Conservation (phyloP, 2,888 invertebrate species). For the Lepidocyrtinus sp. region DNA sequence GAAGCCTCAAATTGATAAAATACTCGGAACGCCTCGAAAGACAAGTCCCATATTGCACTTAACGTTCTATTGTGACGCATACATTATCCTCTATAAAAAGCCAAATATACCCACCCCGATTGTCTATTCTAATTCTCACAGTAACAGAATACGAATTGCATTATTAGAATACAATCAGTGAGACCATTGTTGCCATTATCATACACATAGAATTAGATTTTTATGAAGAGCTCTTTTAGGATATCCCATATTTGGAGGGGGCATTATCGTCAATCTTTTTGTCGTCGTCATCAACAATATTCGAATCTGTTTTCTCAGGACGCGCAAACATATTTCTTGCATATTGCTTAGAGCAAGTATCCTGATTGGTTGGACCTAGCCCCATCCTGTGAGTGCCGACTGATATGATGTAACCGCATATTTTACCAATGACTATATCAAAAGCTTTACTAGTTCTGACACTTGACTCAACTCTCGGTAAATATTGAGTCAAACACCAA, state of each 20-base stretch:
- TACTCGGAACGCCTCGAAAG: background rate
- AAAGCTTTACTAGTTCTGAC: background rate
- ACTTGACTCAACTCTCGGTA: background rate
- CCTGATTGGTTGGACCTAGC: constrained; percentile 21
- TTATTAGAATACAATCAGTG: constrained; percentile 29
- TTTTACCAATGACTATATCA: background rate
- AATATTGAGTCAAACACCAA: background rate
- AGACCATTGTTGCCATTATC: constrained; percentile 46
- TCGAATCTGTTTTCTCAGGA: background rate
- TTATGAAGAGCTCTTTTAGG: constrained; percentile 24
- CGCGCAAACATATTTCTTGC: background rate
- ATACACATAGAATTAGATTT: background rate
- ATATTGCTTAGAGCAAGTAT: background rate
- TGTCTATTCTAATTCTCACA: constrained; percentile 23
- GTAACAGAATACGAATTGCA: constrained; percentile 12
- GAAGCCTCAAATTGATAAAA: background rate
- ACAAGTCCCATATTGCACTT: constrained; percentile 22
- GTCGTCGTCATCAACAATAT: background rate
- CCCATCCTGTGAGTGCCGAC: background rate
- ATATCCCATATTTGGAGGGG: constrained; percentile 43
- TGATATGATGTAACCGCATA: constrained; percentile 15
- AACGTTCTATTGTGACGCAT: constrained; percentile 10
- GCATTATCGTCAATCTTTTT: constrained; percentile 22
- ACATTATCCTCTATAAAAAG: background rate
- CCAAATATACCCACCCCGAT: constrained; percentile 27